These are phyloP conservation scores for Microplitis manilae DNA, from an alignment of 2,888 invertebrate genomes.

Conservation along the genomic window DNA sequence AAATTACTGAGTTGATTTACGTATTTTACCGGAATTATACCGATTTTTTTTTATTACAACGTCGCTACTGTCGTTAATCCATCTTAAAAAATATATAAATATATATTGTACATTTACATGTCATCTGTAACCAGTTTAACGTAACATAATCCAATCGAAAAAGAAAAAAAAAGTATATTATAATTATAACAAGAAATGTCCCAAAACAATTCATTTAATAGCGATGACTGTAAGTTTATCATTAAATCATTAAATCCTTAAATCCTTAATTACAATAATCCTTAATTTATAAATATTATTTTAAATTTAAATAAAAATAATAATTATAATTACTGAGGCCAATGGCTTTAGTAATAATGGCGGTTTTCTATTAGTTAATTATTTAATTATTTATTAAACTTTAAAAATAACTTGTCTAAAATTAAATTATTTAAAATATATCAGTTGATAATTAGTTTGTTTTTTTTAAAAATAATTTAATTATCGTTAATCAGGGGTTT, in stretches of 20 bases:
- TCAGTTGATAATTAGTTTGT: too few relatives aligned
- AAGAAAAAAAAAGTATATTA: not conserved
- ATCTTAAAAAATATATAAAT: not conserved
- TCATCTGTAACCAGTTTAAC: conserved; percentile 26
- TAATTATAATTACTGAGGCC: not conserved
- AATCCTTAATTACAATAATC: conserved; percentile 17
- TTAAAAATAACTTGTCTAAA: too few relatives aligned
- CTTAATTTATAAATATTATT: not conserved
- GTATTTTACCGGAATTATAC: conserved; percentile 1
- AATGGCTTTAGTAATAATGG: conserved; percentile 58
- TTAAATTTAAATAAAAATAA: not conserved
- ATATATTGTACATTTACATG: not conserved
- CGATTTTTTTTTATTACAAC: not conserved
- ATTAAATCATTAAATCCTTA: conserved; percentile 3
- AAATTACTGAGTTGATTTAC: conserved; percentile 4
- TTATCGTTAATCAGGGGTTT: too few relatives aligned
- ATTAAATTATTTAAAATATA: too few relatives aligned
- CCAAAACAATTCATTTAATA: conserved; percentile 60
- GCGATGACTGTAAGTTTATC: conserved; percentile 62
- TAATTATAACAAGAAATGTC: conserved; percentile 54
- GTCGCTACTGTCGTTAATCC: conserved; percentile 4
- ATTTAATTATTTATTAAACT: too few relatives aligned
- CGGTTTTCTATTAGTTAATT: conserved; percentile 52
- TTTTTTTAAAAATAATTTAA: too few relatives aligned
- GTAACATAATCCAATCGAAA: not conserved